phyloP scores from a whole-genome alignment of 1,140 invertebrate species.

The Frieseomelitta varia region DNA sequence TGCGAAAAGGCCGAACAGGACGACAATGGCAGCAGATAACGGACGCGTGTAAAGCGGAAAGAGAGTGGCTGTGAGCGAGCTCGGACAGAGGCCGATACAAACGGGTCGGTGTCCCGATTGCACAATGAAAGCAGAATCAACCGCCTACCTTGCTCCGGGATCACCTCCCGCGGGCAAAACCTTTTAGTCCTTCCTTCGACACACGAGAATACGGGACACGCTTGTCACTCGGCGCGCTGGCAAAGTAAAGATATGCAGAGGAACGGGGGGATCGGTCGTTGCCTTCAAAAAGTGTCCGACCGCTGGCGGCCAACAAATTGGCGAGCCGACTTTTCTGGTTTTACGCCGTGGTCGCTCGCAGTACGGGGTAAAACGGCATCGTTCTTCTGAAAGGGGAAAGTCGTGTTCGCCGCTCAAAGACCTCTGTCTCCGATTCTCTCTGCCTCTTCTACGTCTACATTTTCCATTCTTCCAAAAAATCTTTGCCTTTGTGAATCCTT shows the following conservation, averaged over 20 bases:
- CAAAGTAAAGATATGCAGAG: conserved; percentile 44
- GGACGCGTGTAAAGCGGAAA: conserved; percentile 33
- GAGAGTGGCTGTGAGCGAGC: background rate
- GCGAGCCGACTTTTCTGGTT: conserved; percentile 51
- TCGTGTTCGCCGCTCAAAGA: conserved; percentile 63
- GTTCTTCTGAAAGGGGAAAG: conserved; percentile 61
- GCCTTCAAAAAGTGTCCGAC: conserved; percentile 45
- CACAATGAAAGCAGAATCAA: conserved; percentile 66
- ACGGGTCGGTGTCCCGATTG: conserved; percentile 49
- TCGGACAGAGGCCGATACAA: conserved; percentile 15
- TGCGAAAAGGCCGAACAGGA: background rate
- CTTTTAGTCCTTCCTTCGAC: conserved; percentile 67
- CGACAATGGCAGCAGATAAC: conserved; percentile 38
- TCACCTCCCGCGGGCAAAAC: conserved; percentile 69
- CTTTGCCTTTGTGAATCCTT: background rate
- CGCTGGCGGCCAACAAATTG: conserved; percentile 69
- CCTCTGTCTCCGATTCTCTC: conserved; percentile 63
- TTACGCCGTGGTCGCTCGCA: conserved; percentile 52
- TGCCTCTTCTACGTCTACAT: conserved; percentile 51
- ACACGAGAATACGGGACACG: conserved; percentile 47
- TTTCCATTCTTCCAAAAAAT: background rate
- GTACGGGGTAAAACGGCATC: conserved; percentile 48
- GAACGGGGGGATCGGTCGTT: background rate
- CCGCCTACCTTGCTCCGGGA: conserved; percentile 43
- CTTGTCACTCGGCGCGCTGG: conserved; percentile 51